A percentile compares a stretch with the other conserved stretches of the same genome.
Evolutionary conservation across 2,113 vertebrate genomes (phyloP).

Genomic region (Saccopteryx bilineata): DNA sequence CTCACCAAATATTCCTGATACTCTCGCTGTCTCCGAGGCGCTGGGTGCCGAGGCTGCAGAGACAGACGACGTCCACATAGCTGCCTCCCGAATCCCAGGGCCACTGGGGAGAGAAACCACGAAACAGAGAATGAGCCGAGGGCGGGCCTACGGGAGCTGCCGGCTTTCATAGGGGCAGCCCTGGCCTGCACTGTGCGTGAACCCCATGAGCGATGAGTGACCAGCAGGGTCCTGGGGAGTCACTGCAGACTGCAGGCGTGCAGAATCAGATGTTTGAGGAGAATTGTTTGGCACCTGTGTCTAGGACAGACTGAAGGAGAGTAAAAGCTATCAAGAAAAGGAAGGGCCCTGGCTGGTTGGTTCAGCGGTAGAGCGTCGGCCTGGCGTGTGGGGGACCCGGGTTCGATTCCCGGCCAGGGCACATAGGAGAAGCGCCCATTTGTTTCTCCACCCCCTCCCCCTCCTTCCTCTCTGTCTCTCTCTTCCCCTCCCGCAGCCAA

Average conservation of each 20-base stretch:
- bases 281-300: fast-evolving
- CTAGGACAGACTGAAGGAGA: background rate
- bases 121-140: background rate
- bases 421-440: too few relatives aligned
- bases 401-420: too few relatives aligned
- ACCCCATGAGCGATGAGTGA: background rate
- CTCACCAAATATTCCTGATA: fast-evolving
- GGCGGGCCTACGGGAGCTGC: too few relatives aligned
- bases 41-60: background rate
- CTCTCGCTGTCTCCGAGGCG: background rate
- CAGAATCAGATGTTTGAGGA: background rate
- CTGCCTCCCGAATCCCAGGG: background rate
- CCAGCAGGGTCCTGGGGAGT: background rate
- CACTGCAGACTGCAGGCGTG: background rate
- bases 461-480: too few relatives aligned
- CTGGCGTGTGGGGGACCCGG: too few relatives aligned
- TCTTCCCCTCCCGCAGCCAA: too few relatives aligned
- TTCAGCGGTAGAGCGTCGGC: too few relatives aligned
- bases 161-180: background rate
- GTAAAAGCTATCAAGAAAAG: background rate
- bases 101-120: background rate
- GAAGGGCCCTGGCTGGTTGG: too few relatives aligned
- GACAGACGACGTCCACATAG: background rate
- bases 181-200: background rate
- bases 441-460: too few relatives aligned